Percentiles rank a stretch among this genome's conserved stretches.
Evolutionary conservation across 2,797 vertebrate species (phyloP).

Genomic region (Echiichthys vipera): DNA sequence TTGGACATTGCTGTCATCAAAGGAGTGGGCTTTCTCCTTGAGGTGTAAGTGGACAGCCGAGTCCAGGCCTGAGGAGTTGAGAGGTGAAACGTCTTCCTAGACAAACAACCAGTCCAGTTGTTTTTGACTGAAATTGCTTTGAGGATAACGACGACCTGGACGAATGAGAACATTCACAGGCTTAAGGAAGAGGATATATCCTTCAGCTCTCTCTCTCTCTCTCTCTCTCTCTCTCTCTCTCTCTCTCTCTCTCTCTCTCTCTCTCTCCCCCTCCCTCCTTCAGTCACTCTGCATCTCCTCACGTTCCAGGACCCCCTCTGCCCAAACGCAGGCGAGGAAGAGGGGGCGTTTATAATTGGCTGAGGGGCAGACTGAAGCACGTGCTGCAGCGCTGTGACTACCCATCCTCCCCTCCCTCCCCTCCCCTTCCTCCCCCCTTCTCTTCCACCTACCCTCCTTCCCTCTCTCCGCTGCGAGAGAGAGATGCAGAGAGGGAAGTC

Average conservation of each 20-base stretch:
- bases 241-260: neutral
- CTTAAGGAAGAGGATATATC: slow-evolving; percentile 6
- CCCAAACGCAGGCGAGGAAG: slow-evolving; percentile 47
- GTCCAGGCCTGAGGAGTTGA: too few relatives aligned
- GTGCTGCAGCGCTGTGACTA: slow-evolving; percentile 78
- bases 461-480: too few relatives aligned
- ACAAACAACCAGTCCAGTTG: too few relatives aligned
- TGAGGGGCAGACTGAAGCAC: slow-evolving; percentile 68
- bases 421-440: neutral
- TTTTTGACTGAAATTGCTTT: too few relatives aligned
- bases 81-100: too few relatives aligned
- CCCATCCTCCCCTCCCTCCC: slow-evolving; percentile 15
- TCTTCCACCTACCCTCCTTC: slow-evolving; percentile 28
- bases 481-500: too few relatives aligned
- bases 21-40: too few relatives aligned
- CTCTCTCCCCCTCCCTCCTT: slow-evolving; percentile 4
- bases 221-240: neutral
- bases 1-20: too few relatives aligned
- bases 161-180: too few relatives aligned
- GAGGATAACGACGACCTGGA: too few relatives aligned
- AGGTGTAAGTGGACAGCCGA: too few relatives aligned
- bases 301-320: slow-evolving; percentile 38
- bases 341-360: slow-evolving; percentile 72
- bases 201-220: neutral
- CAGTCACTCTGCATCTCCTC: slow-evolving; percentile 26